Percentiles rank a stretch among this genome's conserved stretches.
These are phyloP conservation scores for Erebia epiphron DNA, from an alignment of 2,888 invertebrate genomes.

Conservation along the genomic window DNA sequence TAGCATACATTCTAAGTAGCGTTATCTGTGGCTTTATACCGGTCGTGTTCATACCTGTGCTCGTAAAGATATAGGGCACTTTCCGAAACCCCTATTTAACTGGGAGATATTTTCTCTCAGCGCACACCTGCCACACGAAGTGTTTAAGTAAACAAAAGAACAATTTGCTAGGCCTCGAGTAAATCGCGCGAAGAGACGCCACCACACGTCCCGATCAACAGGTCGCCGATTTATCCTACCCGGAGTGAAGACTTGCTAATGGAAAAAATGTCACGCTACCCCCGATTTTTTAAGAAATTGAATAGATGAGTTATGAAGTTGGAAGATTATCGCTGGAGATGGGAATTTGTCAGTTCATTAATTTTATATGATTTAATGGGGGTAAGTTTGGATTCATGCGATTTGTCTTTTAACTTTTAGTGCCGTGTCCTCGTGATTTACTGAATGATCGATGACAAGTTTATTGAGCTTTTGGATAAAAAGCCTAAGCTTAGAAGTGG, in stretches of 20 bases:
- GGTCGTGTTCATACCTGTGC: background rate
- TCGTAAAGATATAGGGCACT: background rate
- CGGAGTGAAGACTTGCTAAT: slow-evolving; percentile 61
- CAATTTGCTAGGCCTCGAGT: slow-evolving; percentile 62
- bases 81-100: slow-evolving; percentile 6
- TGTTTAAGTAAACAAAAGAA: slow-evolving; percentile 58
- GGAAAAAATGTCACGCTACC: slow-evolving; percentile 72
- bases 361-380: slow-evolving; percentile 47
- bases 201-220: slow-evolving; percentile 66
- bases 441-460: slow-evolving; percentile 9
- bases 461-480: slow-evolving; percentile 1
- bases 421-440: slow-evolving; percentile 11
- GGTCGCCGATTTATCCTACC: slow-evolving; percentile 71
- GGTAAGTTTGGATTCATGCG: slow-evolving; percentile 30
- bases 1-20: slow-evolving; percentile 1
- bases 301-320: slow-evolving; percentile 65
- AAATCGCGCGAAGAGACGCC: slow-evolving; percentile 50
- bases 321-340: slow-evolving; percentile 54
- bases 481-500: background rate
- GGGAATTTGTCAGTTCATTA: slow-evolving; percentile 57
- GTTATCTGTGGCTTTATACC: background rate
- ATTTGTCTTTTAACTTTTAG: slow-evolving; percentile 32
- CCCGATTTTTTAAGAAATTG: slow-evolving; percentile 59
- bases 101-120: slow-evolving; percentile 12
- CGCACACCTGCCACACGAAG: slow-evolving; percentile 30